Evolutionary conservation across 2,888 invertebrate species (phyloP).

Genomic region (Plebejus anna): DNA sequence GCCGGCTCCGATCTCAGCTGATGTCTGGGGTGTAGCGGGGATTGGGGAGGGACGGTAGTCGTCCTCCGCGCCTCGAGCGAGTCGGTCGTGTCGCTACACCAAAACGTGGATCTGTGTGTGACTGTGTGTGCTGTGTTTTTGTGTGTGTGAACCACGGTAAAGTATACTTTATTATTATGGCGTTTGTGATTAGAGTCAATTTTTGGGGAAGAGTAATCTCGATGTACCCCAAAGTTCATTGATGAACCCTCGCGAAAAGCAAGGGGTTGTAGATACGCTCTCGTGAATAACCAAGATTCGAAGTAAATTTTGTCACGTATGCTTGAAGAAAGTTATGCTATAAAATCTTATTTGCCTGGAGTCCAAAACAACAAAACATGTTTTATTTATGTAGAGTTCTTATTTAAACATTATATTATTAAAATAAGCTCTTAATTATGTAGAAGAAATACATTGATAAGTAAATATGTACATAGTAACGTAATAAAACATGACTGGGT

Average conservation of each 20-base stretch:
- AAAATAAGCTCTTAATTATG: background rate
- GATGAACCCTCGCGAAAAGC: constrained; percentile 49
- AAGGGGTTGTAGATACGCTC: constrained; percentile 6
- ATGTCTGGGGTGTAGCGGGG: constrained; percentile 45
- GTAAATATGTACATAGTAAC: background rate
- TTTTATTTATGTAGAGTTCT: background rate
- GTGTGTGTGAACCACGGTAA: constrained; percentile 20
- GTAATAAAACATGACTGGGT: background rate
- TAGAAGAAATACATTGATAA: background rate
- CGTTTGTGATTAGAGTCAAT: background rate
- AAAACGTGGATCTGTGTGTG: constrained; percentile 36
- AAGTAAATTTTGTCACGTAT: background rate
- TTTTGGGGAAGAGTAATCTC: background rate
- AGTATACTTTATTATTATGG: background rate
- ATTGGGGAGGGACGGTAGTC: constrained; percentile 49
- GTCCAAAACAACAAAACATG: background rate
- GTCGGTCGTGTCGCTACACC: constrained; percentile 45
- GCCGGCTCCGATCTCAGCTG: constrained; percentile 48
- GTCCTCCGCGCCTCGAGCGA: constrained; percentile 54
- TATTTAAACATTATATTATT: too few species aligned
- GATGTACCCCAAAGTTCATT: constrained; percentile 60
- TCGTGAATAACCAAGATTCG: constrained; percentile 3
- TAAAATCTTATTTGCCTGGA: too few species aligned
- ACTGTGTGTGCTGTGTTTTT: constrained; percentile 37
- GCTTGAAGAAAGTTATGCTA: background rate